Conservation (phyloP, 2,797 vertebrate species). For the Channa striata region DNA sequence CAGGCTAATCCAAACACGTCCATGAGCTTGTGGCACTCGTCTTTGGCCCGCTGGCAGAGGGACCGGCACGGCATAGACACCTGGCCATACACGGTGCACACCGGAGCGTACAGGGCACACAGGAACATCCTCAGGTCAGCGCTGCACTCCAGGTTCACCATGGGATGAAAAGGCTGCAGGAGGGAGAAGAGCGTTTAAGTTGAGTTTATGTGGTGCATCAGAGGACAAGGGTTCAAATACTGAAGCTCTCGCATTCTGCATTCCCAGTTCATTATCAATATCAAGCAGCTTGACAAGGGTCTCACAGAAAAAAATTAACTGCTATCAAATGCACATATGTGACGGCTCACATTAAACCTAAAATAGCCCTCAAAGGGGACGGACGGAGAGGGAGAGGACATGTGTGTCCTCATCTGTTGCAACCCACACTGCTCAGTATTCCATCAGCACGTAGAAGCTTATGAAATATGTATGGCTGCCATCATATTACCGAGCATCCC, state of each 20-base stretch:
- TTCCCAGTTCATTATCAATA: slow-evolving; percentile 12
- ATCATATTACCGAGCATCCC: slow-evolving; percentile 59
- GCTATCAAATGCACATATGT: slow-evolving; percentile 29
- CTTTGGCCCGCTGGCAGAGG: slow-evolving; percentile 90
- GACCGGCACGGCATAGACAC: slow-evolving; percentile 92
- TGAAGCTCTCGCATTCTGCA: background rate
- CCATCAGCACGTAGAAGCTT: slow-evolving; percentile 72
- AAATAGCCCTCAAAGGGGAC: slow-evolving; percentile 62
- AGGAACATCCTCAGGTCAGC: slow-evolving; percentile 93
- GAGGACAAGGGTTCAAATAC: background rate
- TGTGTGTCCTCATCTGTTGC: slow-evolving; percentile 26
- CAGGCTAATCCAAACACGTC: slow-evolving; percentile 94
- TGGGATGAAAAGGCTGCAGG: slow-evolving; percentile 92
- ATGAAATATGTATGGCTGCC: slow-evolving; percentile 72
- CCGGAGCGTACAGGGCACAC: slow-evolving; percentile 93
- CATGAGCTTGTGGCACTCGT: slow-evolving; percentile 94
- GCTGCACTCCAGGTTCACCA: slow-evolving; percentile 96
- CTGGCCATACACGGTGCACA: slow-evolving; percentile 92
- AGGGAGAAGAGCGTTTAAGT: slow-evolving; percentile 2
- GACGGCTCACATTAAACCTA: slow-evolving; percentile 54
- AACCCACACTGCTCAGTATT: slow-evolving; percentile 44
- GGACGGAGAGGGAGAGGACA: slow-evolving; percentile 24
- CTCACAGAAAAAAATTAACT: slow-evolving; percentile 5
- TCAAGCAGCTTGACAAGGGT: slow-evolving; percentile 21
- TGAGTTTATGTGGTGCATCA: background rate